These are phyloP conservation scores for Alosa alosa DNA, from an alignment of 2,113 vertebrate species.

Conservation along the genomic window DNA sequence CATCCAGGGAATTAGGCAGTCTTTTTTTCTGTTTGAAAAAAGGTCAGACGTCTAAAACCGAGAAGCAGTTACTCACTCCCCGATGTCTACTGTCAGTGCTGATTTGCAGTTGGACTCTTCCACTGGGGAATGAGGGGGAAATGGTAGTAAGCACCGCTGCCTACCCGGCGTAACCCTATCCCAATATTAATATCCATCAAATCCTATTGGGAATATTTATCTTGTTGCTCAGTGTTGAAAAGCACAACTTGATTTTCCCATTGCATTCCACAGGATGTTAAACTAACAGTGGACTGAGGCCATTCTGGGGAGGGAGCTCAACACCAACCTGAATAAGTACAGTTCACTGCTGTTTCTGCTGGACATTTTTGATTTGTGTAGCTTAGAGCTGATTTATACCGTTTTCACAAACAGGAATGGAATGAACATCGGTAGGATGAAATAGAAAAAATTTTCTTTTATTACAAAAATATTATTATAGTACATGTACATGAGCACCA, in stretches of 20 bases:
- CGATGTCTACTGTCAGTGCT: background rate
- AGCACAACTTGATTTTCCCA: conserved; percentile 47
- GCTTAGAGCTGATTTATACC: conserved; percentile 9
- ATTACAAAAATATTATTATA: conserved; percentile 53
- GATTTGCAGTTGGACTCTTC: background rate
- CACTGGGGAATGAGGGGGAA: background rate
- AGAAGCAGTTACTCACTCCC: background rate
- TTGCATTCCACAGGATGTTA: conserved; percentile 48
- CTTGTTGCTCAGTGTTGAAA: conserved; percentile 39
- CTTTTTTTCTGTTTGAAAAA: conserved; percentile 2
- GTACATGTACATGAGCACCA: conserved; percentile 39
- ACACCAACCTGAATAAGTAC: background rate
- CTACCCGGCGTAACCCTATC: conserved; percentile 29
- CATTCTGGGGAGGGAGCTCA: conserved; percentile 25
- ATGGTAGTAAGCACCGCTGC: background rate
- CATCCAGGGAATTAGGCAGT: conserved; percentile 11
- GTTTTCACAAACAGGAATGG: conserved; percentile 17
- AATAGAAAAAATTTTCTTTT: conserved; percentile 38
- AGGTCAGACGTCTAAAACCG: background rate
- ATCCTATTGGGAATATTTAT: conserved; percentile 45
- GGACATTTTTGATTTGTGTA: background rate
- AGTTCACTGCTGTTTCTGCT: background rate
- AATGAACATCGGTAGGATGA: background rate
- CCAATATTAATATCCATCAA: conserved; percentile 44
- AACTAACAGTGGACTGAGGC: conserved; percentile 49